Percentiles rank a stretch among this genome's conserved stretches.
Evolutionary conservation across 2,113 vertebrate genomes (phyloP).

Genomic region (Pheucticus melanocephalus): DNA sequence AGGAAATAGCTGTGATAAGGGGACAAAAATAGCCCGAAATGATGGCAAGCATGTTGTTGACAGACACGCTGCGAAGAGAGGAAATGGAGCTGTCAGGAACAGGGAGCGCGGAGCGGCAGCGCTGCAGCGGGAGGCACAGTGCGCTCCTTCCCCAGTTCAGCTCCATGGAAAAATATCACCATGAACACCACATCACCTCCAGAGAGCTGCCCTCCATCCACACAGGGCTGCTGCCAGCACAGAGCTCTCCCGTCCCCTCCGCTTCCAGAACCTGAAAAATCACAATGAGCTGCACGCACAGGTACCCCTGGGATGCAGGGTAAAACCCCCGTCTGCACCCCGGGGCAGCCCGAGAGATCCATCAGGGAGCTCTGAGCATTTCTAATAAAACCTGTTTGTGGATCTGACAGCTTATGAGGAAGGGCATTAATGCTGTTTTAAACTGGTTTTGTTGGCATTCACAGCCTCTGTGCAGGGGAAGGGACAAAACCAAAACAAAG

Average conservation of each 20-base stretch:
- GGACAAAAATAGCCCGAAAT: slow-evolving; percentile 79
- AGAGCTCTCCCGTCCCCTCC: not conserved
- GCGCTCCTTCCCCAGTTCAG: not conserved
- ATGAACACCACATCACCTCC: too few relatives aligned
- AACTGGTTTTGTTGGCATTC: not conserved
- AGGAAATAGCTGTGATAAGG: slow-evolving; percentile 80
- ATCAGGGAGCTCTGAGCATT: fast-evolving
- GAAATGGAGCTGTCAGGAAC: slow-evolving; percentile 74
- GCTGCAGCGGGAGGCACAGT: not conserved
- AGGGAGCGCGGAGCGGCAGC: not conserved
- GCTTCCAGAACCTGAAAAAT: not conserved
- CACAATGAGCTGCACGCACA: fast-evolving
- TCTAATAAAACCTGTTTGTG: not conserved
- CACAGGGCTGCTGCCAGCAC: not conserved
- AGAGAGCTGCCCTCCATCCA: not conserved
- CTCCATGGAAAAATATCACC: too few relatives aligned
- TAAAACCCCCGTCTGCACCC: fast-evolving
- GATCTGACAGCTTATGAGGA: not conserved
- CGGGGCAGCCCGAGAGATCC: not conserved
- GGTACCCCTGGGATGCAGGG: not conserved
- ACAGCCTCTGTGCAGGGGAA: not conserved
- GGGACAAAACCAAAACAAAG: not conserved
- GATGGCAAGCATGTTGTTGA: slow-evolving; percentile 65
- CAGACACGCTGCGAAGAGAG: slow-evolving; percentile 62
- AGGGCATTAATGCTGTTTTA: not conserved